Base-by-base conservation (phyloP, 2,113 vertebrate species). In the Alaudala cheleensis region DNA sequence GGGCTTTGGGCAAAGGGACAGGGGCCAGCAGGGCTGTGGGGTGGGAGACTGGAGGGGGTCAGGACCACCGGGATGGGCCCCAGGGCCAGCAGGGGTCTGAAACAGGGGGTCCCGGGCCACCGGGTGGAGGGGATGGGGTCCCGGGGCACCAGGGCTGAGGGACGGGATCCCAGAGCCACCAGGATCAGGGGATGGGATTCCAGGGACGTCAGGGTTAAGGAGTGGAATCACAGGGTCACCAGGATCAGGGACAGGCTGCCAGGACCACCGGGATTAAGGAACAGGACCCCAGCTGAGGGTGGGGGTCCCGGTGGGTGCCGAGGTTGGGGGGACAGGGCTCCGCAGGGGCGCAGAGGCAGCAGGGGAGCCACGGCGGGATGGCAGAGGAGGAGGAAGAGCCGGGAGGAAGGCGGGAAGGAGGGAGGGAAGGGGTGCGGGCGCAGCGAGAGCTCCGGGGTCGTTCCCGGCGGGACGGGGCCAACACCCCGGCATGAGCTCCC, bases 291-390 rank as follows among this genome's bases (percentile, higher is more conserved):
- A 31, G n/a, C 26, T 17, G 49, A 3, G n/a, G 29, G 62, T 7
- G 33, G 58, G 50, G 47, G 33, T 69, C 26, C 62, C 1, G 0
- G 29, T 8, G 65, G 50, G 45, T 39, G 45, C 76, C 0, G 6
- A 9, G 14, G 10, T 0, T 0, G 2, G 8, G 10, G 40, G 14
- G 11, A 9, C 18, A 4, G 51, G n/a, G 56, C 18, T 83, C 31
- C 29, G 5, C 8, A 7, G 44, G 34, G 26, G 3, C 3, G 1
- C 16, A 2, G 86, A 39, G 40, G 33, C 26, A 22, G 12, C 1
- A 1, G 65, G 12, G 37, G 31, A 69, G 40, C 9, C n/a, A 4
- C 16, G 1, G 28, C 16, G 2, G 53, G 64, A 21, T 0, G 1
- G 67, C 34, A 1, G 78, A 77, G 60, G 60, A 92, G 54, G 88